A percentile compares a stretch with the other conserved stretches of the same genome.
These are phyloP conservation scores for Homalodisca vitripennis DNA, from an alignment of 1,140 invertebrate species.

Conservation along the genomic window DNA sequence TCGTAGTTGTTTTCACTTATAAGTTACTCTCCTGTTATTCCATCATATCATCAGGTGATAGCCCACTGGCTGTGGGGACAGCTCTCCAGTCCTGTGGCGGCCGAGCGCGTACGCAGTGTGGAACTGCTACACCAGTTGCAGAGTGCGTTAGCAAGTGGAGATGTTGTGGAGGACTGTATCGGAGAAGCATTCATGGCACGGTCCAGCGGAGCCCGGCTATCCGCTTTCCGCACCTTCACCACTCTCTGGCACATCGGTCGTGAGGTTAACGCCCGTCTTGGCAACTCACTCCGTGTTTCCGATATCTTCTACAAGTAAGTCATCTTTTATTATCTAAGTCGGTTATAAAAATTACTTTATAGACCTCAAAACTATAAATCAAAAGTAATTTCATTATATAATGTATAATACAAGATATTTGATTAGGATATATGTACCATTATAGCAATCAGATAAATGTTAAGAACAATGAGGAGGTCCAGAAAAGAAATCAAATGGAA, in stretches of 20 bases:
- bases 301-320: constrained; percentile 45
- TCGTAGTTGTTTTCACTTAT: no score
- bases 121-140: constrained; percentile 70
- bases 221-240: constrained; percentile 72
- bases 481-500: no score
- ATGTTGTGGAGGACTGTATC: constrained; percentile 68
- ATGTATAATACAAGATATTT: no score
- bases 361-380: no score
- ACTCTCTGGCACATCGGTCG: constrained; percentile 78
- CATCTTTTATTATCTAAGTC: no score
- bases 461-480: no score
- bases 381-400: no score
- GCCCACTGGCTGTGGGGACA: constrained; percentile 67
- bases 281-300: constrained; percentile 40
- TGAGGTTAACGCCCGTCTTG: constrained; percentile 51
- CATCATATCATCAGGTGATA: constrained; percentile 59
- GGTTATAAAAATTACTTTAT: not conserved
- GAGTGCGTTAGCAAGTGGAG: constrained; percentile 60
- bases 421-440: no score
- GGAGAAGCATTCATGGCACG: constrained; percentile 54
- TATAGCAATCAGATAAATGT: no score
- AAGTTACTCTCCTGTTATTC: no score
- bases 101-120: constrained; percentile 62
- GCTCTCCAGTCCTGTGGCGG: constrained; percentile 57
- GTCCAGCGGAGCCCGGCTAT: constrained; percentile 49